A percentile compares a stretch with the other conserved stretches of the same genome.
These are phyloP conservation scores for Fukomys damarensis DNA, from an alignment of 2,113 vertebrate genomes.

Conservation along the genomic window DNA sequence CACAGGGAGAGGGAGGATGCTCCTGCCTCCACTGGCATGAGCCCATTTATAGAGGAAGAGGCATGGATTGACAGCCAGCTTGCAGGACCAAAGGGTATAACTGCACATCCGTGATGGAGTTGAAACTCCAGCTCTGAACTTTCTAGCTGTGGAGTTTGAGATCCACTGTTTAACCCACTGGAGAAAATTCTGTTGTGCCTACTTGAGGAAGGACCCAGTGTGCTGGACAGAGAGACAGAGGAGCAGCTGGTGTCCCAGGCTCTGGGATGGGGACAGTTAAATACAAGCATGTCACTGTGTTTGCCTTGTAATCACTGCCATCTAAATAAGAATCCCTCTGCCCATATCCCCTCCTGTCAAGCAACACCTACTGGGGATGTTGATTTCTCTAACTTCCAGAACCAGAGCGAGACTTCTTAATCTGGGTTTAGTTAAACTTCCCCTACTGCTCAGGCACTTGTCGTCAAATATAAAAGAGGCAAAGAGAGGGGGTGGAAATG, in stretches of 20 bases:
- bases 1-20: accelerated
- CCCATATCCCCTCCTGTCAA: neutral
- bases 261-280: neutral
- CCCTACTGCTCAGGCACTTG: constrained; percentile 79
- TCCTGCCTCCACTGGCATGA: accelerated
- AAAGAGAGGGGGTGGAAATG: constrained; percentile 84
- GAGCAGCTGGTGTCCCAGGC: too few species aligned
- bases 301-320: neutral
- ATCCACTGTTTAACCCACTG: accelerated
- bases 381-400: constrained; percentile 76
- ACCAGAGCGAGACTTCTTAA: constrained; percentile 80
- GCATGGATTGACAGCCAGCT: accelerated
- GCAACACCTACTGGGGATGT: neutral
- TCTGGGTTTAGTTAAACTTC: constrained; percentile 86
- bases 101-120: accelerated
- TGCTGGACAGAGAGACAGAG: neutral
- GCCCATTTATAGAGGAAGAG: accelerated
- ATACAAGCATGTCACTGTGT: accelerated
- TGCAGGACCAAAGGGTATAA: accelerated
- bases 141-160: neutral
- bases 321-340: neutral
- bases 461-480: constrained; percentile 83
- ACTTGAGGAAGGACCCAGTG: neutral
- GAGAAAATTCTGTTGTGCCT: neutral
- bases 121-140: accelerated